Evolutionary conservation across 2,113 vertebrate species (phyloP).

Genomic region (Clarias batrachus): DNA sequence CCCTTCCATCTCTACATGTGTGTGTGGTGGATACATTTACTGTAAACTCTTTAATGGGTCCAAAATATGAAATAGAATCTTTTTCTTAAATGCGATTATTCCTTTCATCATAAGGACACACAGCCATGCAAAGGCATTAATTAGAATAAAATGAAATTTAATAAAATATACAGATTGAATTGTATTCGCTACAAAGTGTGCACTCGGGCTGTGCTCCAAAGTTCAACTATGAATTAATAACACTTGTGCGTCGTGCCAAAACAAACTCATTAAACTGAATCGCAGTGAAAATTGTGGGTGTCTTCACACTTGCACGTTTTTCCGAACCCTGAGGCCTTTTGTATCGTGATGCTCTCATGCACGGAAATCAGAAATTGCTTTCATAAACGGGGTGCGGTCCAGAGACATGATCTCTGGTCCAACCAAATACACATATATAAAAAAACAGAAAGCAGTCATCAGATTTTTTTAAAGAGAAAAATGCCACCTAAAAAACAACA

Average conservation of each 20-base stretch:
- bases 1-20: slow-evolving; percentile 23
- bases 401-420: not conserved
- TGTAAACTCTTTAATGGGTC: slow-evolving; percentile 19
- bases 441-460: too few relatives aligned
- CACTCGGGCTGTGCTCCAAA: not conserved
- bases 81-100: slow-evolving; percentile 18
- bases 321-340: slow-evolving; percentile 16
- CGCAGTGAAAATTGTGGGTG: slow-evolving; percentile 8
- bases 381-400: not conserved
- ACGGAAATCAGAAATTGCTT: slow-evolving; percentile 2
- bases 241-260: not conserved
- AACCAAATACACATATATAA: not conserved
- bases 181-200: too few relatives aligned
- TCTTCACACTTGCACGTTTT: slow-evolving; percentile 28
- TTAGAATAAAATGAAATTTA: not conserved
- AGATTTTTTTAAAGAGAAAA: too few relatives aligned
- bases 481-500: too few relatives aligned
- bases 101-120: not conserved
- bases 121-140: not conserved
- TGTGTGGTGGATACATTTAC: slow-evolving; percentile 23
- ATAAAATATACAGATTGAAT: not conserved
- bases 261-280: slow-evolving; percentile 18
- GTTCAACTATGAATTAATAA: not conserved
- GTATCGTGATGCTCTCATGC: not conserved
- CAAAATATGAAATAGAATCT: slow-evolving; percentile 17